These are phyloP conservation scores for Catagonus wagneri DNA, from an alignment of 2,113 vertebrate genomes.

Conservation along the genomic window DNA sequence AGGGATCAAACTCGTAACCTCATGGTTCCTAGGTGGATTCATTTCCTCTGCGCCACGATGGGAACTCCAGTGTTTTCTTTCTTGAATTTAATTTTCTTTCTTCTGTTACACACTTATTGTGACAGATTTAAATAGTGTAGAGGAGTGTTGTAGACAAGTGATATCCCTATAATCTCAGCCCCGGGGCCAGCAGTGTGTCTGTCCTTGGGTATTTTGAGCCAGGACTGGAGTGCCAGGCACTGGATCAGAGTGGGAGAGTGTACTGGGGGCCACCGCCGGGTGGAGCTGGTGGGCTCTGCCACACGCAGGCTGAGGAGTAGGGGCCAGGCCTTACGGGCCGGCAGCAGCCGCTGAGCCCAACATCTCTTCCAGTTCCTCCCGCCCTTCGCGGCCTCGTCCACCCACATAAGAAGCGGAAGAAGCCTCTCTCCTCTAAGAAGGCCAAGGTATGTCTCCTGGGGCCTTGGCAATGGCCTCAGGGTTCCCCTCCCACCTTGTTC, in stretches of 20 bases:
- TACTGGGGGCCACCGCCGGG: background rate
- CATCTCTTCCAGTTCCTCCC: constrained; percentile 87
- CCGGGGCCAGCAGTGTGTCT: background rate
- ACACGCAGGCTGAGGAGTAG: background rate
- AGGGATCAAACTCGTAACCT: too few species aligned
- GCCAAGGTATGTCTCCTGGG: constrained; percentile 41
- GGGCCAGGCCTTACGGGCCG: fast-evolving
- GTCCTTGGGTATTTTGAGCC: background rate
- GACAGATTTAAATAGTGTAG: background rate
- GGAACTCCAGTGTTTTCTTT: background rate
- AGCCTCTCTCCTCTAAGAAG: background rate
- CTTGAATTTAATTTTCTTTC: background rate
- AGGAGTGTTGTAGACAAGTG: background rate
- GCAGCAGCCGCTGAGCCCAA: fast-evolving
- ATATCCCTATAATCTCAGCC: background rate
- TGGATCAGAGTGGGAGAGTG: background rate
- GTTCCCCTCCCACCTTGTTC: background rate
- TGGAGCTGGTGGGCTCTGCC: background rate
- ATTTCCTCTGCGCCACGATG: too few species aligned
- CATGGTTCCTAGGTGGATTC: too few species aligned
- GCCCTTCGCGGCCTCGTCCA: constrained; percentile 84
- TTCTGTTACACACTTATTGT: background rate
- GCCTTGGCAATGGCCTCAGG: background rate
- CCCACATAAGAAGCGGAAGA: constrained; percentile 77
- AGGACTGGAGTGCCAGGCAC: background rate